Percentiles rank a stretch among this genome's conserved stretches.
phyloP scores from a whole-genome alignment of 2,797 vertebrate species.

The Pristis pectinata region DNA sequence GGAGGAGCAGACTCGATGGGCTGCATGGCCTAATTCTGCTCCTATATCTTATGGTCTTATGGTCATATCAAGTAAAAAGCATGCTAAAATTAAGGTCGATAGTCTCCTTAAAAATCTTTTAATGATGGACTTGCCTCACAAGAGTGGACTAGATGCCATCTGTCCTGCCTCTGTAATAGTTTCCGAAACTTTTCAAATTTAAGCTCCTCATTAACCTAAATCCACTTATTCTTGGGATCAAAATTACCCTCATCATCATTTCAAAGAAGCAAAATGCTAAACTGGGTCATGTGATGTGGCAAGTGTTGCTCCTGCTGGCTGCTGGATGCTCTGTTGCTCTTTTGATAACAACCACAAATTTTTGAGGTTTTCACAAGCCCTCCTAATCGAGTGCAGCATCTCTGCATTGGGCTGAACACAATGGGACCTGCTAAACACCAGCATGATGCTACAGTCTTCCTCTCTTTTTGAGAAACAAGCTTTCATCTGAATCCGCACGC shows the following conservation, averaged over 20 bases:
- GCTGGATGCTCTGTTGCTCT: neutral
- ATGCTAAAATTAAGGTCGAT: neutral
- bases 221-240: too few species aligned
- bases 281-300: neutral
- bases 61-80: neutral
- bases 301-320: neutral
- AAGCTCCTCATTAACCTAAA: neutral
- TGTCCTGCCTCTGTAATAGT: neutral
- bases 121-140: neutral
- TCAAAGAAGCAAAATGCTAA: neutral
- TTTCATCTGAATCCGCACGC: neutral
- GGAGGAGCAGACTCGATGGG: too few species aligned
- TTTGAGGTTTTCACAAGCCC: conserved; percentile 4
- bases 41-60: too few species aligned
- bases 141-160: neutral
- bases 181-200: neutral
- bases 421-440: neutral
- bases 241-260: neutral
- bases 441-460: too few species aligned
- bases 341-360: neutral
- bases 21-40: too few species aligned
- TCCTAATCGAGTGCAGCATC: neutral
- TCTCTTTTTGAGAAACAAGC: neutral
- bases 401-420: neutral
- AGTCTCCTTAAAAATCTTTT: neutral